A percentile compares a stretch with the other conserved stretches of the same genome.
These are phyloP conservation scores for Anarhynchus alexandrinus DNA, from an alignment of 2,113 vertebrate genomes.

Conservation along the genomic window DNA sequence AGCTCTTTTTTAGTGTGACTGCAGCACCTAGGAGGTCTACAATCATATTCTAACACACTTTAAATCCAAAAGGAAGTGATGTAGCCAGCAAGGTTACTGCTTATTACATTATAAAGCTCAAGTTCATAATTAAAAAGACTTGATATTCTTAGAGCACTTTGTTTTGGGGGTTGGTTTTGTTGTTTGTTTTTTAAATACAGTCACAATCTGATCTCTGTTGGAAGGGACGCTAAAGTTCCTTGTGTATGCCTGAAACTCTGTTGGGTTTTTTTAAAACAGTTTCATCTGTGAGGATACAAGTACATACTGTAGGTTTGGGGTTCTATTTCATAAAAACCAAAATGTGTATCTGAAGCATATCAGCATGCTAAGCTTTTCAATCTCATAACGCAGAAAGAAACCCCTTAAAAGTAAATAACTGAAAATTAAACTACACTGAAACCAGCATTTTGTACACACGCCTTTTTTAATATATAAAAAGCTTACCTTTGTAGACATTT, in stretches of 20 bases:
- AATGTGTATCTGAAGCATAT: neutral
- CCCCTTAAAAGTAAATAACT: neutral
- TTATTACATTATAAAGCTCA: neutral
- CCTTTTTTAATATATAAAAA: neutral
- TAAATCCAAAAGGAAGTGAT: neutral
- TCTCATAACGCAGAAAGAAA: neutral
- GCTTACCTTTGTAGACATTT: slow-evolving; percentile 98
- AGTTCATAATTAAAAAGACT: neutral
- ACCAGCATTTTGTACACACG: neutral
- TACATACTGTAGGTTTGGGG: neutral
- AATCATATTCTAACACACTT: neutral
- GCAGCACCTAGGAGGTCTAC: neutral
- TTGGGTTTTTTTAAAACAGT: fast-evolving
- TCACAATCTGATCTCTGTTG: neutral
- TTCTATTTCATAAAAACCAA: neutral
- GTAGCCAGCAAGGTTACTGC: neutral
- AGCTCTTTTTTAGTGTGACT: neutral
- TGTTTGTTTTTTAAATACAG: neutral
- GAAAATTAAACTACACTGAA: neutral
- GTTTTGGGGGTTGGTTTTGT: fast-evolving
- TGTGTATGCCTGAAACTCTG: neutral
- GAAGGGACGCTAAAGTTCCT: neutral
- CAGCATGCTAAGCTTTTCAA: neutral
- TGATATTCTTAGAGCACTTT: neutral
- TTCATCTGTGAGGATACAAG: neutral